Percentiles rank a stretch among this genome's conserved stretches.
These are phyloP conservation scores for Tetrapedia diversipes DNA, from an alignment of 2,888 invertebrate genomes.

Conservation along the genomic window DNA sequence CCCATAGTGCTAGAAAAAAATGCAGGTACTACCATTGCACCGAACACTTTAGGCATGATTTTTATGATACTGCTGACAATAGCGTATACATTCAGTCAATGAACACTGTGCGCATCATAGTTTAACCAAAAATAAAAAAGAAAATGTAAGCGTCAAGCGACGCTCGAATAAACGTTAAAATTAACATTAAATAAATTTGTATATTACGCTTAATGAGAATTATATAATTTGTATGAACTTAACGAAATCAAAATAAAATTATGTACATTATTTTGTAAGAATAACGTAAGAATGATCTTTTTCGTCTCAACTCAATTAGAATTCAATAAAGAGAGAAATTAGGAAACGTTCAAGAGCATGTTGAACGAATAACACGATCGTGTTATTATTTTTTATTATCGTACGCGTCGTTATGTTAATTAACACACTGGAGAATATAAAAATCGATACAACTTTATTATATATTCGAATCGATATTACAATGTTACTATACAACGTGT, in stretches of 20 bases:
- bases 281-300: neutral
- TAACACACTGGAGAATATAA: slow-evolving; percentile 11
- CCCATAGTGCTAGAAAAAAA: fast-evolving
- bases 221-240: neutral
- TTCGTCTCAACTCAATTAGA: neutral
- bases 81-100: slow-evolving; percentile 11
- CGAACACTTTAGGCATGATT: neutral
- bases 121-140: neutral
- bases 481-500: slow-evolving; percentile 24
- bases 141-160: neutral
- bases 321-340: too few relatives aligned
- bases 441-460: slow-evolving; percentile 60
- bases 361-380: too few relatives aligned
- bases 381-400: too few relatives aligned
- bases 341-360: too few relatives aligned
- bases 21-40: neutral
- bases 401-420: too few relatives aligned
- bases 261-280: neutral
- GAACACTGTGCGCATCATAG: neutral
- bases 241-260: neutral
- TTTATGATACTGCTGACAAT: slow-evolving; percentile 8
- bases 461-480: slow-evolving; percentile 28
- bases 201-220: neutral
- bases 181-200: neutral
- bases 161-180: neutral